These are phyloP conservation scores for Taenioides sp. DNA, from an alignment of 2,797 vertebrate species.

Conservation along the genomic window DNA sequence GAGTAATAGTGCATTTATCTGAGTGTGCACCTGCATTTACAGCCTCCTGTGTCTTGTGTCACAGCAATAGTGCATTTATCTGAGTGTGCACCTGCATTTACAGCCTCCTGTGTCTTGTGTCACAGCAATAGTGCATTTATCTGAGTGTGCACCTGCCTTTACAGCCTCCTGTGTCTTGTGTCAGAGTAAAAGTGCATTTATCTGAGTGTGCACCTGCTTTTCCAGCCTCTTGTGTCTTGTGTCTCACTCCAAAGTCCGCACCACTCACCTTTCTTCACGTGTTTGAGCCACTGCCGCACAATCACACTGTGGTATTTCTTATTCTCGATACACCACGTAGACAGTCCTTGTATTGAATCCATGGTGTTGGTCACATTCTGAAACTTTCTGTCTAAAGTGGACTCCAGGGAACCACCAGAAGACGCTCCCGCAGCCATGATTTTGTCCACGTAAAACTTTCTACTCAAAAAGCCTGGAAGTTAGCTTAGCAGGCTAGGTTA, in stretches of 20 bases:
- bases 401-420: constrained; percentile 81
- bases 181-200: background rate
- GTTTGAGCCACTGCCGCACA: constrained; percentile 92
- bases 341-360: constrained; percentile 95
- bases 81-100: background rate
- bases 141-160: background rate
- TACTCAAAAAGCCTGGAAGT: constrained; percentile 21
- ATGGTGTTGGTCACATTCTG: constrained; percentile 89
- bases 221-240: background rate
- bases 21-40: background rate
- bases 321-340: constrained; percentile 95
- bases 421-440: constrained; percentile 84
- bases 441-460: constrained; percentile 35
- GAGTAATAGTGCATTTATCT: background rate
- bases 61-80: background rate
- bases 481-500: constrained; percentile 59
- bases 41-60: background rate
- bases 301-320: constrained; percentile 91
- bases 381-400: constrained; percentile 85
- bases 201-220: background rate
- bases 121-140: background rate
- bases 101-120: background rate
- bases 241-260: too few relatives aligned
- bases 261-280: constrained; percentile 90
- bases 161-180: background rate